Conservation (phyloP, 1,140 invertebrate species). For the Doryteuthis pealeii region DNA sequence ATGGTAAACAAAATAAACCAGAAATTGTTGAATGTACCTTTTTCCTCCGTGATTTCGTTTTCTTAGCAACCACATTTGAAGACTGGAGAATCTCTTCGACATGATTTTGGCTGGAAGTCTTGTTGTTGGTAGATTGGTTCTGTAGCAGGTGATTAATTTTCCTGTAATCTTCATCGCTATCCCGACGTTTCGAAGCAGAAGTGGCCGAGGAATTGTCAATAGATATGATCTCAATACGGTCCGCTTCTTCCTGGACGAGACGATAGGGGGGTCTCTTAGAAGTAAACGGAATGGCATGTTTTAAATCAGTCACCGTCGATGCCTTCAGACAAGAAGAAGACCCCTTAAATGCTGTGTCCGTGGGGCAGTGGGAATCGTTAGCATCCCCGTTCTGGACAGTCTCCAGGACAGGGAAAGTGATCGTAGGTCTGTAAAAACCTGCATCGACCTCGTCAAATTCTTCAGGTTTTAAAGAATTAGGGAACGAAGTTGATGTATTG, state of each 20-base stretch:
- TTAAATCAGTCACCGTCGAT: background rate
- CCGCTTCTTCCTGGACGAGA: background rate
- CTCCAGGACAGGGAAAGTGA: no score
- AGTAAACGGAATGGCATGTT: background rate
- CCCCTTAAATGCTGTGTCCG: no score
- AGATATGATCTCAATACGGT: background rate
- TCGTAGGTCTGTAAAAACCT: background rate
- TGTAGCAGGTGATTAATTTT: no score
- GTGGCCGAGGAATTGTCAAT: no score
- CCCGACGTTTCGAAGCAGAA: no score
- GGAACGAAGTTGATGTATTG: background rate
- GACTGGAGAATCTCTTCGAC: background rate
- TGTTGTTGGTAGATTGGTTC: no score
- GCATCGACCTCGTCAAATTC: background rate
- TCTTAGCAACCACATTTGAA: background rate
- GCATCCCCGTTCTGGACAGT: no score
- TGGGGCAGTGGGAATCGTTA: no score
- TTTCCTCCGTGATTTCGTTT: background rate
- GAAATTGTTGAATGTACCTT: background rate
- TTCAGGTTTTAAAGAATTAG: background rate
- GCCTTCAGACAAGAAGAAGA: background rate
- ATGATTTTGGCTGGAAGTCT: no score
- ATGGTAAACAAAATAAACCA: no score
- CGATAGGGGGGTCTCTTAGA: background rate
- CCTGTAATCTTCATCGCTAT: no score